Evolutionary conservation across 2,797 vertebrate genomes (phyloP), one percentile per base, ranked within the genome.

Genomic region (Emydoidea blandingii): DNA sequence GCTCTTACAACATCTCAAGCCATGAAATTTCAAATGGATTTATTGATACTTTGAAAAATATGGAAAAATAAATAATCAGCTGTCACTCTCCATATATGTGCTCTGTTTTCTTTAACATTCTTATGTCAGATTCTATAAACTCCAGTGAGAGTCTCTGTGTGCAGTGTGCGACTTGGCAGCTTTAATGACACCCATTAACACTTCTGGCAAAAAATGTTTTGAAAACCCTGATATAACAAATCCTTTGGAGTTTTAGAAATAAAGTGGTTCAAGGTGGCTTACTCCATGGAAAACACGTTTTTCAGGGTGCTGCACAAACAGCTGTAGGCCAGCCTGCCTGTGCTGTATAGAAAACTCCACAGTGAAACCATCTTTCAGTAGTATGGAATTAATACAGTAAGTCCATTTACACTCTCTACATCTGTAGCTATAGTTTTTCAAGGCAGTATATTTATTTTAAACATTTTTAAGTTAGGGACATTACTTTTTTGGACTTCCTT

Each of bases 31-130:
- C 94, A 88, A 78, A 91, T 85, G 83, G 59, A 87, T 96, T 95
- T 95, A 91, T 68, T 85, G 97, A 95, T 96, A 96, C 94, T 96
- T 97, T 88, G 87, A 92, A 97, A 96, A 97, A 96, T 94, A 95
- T 87, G 92, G 94, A 92, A 92, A 96, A 94, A 83, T 80, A 94
- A 96, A 97, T 97, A 96, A 91, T 91, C 95, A 95, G 44, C 95
- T 97, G 93, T 96, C 96, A 95, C 54, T 95, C 44, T 94, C 52
- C 83, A 90, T 90, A 92, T 86, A 96, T 93, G 86, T 92, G 53
- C 93, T 97, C 93, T 97, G 94, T 96, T 97, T 96, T 94, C 93
- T 96, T 96, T 96, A 94, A 81, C 94, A 94, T 96, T 97, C 92
- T 89, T 37, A 52, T 92, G 96, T 97, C 97, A 97, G 95, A 95